Conservation (phyloP, 2,113 vertebrate genomes). For the Scortum barcoo region DNA sequence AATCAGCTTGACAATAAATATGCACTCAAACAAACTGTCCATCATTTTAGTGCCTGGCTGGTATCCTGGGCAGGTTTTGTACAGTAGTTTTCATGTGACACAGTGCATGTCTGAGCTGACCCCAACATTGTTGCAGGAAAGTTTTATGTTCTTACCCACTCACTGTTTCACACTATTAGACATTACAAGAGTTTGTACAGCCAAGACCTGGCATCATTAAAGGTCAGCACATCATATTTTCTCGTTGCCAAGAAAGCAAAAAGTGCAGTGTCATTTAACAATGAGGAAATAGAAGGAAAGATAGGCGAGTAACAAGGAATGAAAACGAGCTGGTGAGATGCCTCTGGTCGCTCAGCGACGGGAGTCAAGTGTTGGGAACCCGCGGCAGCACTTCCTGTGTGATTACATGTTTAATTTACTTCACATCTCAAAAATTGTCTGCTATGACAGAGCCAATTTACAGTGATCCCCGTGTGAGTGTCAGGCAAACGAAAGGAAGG, state of each 20-base stretch:
- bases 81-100: background rate
- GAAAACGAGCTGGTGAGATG: slow-evolving; percentile 56
- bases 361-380: slow-evolving; percentile 63
- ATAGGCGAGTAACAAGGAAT: slow-evolving; percentile 47
- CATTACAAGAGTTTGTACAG: slow-evolving; percentile 19
- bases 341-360: slow-evolving; percentile 32
- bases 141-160: slow-evolving; percentile 13
- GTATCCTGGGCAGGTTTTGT: background rate
- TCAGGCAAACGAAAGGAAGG: slow-evolving; percentile 75
- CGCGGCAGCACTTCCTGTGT: slow-evolving; percentile 66
- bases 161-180: background rate
- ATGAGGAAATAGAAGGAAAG: slow-evolving; percentile 51
- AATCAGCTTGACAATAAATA: background rate
- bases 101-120: background rate
- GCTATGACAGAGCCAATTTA: slow-evolving; percentile 86
- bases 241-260: slow-evolving; percentile 45
- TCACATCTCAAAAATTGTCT: slow-evolving; percentile 80
- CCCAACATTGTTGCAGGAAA: background rate
- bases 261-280: slow-evolving; percentile 52
- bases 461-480: slow-evolving; percentile 78
- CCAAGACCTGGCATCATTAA: slow-evolving; percentile 12
- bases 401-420: slow-evolving; percentile 87
- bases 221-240: slow-evolving; percentile 41
- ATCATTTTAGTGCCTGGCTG: background rate
- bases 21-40: background rate